Percentiles rank a stretch among this genome's conserved stretches.
Evolutionary conservation across 2,888 invertebrate species (phyloP).

Genomic region (Platynereis dumerilii): DNA sequence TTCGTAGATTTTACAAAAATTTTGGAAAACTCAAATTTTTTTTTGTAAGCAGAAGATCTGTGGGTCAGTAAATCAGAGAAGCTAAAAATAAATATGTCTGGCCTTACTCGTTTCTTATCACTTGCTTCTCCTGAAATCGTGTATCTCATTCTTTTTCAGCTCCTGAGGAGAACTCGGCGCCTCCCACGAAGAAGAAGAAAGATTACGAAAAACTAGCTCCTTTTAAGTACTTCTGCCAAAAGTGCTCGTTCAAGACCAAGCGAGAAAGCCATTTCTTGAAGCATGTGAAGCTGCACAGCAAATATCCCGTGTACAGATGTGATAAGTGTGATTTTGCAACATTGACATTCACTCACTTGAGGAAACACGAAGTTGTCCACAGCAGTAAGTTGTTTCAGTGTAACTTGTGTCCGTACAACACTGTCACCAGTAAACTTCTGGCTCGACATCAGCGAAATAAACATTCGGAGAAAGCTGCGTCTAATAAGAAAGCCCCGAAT

Average conservation of each 20-base stretch:
- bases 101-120: no score
- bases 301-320: constrained; percentile 49
- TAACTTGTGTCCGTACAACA: constrained; percentile 53
- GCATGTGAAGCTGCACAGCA: constrained; percentile 60
- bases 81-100: no score
- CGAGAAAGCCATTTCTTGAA: constrained; percentile 62
- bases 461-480: constrained; percentile 38
- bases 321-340: constrained; percentile 60
- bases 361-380: constrained; percentile 60
- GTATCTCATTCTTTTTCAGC: no score
- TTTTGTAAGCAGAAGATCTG: no score
- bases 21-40: no score
- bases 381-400: constrained; percentile 47
- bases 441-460: constrained; percentile 48
- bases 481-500: background rate
- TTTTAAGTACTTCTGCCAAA: constrained; percentile 62
- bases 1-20: no score
- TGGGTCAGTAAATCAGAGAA: no score
- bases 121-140: no score
- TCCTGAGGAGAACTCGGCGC: no score
- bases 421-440: constrained; percentile 49
- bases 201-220: constrained; percentile 68
- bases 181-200: constrained; percentile 33
- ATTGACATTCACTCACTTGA: constrained; percentile 59
- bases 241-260: constrained; percentile 65